Conservation (phyloP, 2,797 vertebrate genomes). For the Atherinosoma microstoma region DNA sequence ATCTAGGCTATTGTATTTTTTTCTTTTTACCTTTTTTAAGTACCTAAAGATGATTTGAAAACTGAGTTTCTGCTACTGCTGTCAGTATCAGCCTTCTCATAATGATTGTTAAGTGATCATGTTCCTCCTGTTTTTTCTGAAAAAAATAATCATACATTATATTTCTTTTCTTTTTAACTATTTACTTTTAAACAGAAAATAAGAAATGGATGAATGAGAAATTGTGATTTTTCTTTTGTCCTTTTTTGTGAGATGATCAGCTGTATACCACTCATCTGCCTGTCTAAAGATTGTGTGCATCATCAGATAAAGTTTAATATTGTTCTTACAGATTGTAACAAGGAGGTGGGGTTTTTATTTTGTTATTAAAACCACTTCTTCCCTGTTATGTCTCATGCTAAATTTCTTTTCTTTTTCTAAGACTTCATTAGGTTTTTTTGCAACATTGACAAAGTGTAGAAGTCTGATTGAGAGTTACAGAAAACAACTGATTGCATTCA, state of each 20-base stretch:
- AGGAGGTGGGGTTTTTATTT: constrained; percentile 27
- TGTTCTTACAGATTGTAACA: constrained; percentile 44
- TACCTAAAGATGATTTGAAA: constrained; percentile 19
- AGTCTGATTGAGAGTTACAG: no score
- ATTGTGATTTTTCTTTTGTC: not conserved
- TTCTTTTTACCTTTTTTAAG: constrained; percentile 14
- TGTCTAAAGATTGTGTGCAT: constrained; percentile 20
- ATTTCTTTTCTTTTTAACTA: constrained; percentile 3
- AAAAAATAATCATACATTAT: constrained; percentile 11
- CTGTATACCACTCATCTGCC: constrained; percentile 11
- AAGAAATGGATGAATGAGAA: constrained; percentile 30
- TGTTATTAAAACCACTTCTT: constrained; percentile 29
- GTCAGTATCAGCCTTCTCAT: constrained; percentile 16
- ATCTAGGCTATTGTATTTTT: constrained; percentile 5
- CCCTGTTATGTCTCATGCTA: constrained; percentile 39
- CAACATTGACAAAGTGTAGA: not conserved
- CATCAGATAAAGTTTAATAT: constrained; percentile 37
- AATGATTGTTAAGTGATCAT: constrained; percentile 15
- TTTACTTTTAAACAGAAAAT: constrained; percentile 25
- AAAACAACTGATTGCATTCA: no score
- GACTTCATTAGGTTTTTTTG: not conserved
- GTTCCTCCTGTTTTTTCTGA: constrained; percentile 4
- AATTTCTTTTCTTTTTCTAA: not conserved
- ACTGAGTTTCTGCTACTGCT: constrained; percentile 17
- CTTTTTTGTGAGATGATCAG: constrained; percentile 24